Conservation (phyloP, 2,797 vertebrate genomes). For the Argyrosomus regius region DNA sequence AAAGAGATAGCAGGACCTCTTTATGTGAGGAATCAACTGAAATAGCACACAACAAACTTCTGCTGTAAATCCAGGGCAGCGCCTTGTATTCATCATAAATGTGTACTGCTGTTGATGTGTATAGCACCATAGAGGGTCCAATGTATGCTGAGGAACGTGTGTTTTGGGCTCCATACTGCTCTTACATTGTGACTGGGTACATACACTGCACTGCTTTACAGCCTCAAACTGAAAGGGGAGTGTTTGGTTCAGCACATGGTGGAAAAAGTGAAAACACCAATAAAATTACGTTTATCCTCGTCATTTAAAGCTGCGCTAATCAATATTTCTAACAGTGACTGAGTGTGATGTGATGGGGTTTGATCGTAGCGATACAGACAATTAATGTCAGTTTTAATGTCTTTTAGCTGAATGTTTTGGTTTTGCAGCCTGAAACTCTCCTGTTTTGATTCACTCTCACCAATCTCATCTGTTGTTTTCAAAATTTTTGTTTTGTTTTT, state of each 20-base stretch:
- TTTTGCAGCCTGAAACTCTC: neutral
- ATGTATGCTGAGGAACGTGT: neutral
- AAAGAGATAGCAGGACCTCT: neutral
- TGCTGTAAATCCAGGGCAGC: neutral
- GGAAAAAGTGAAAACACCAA: neutral
- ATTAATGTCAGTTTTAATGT: neutral
- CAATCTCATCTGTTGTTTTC: neutral
- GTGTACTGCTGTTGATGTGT: neutral
- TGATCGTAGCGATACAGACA: neutral
- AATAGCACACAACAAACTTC: neutral
- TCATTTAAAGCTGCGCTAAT: neutral
- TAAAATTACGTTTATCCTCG: neutral
- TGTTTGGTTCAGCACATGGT: neutral
- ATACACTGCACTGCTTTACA: neutral
- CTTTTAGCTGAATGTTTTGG: neutral
- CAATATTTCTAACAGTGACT: neutral
- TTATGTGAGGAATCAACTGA: neutral
- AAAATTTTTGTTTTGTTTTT: neutral
- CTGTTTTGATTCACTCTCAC: neutral
- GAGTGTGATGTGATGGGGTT: neutral
- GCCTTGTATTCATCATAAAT: neutral
- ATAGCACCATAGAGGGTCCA: neutral
- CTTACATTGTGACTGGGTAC: neutral
- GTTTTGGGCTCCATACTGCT: neutral
- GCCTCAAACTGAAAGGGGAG: neutral